A percentile compares a stretch with the other conserved stretches of the same genome.
phyloP scores from a whole-genome alignment of 2,888 invertebrate species.

The Dugesia japonica region DNA sequence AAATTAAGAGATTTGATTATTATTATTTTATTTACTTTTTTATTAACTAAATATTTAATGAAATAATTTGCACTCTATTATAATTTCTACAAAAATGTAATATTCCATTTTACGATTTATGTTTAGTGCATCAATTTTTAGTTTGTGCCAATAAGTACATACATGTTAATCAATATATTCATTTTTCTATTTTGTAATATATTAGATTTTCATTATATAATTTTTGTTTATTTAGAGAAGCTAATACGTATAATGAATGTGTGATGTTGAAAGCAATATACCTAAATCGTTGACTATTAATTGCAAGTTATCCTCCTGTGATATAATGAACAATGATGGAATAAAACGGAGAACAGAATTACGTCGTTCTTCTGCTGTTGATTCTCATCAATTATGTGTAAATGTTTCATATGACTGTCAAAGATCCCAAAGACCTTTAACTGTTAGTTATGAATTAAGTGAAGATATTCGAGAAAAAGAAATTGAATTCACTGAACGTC shows the following conservation, averaged over 20 bases:
- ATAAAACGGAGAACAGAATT: neutral
- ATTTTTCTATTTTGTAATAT: no score
- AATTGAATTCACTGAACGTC: conserved; percentile 27
- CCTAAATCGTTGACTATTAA: neutral
- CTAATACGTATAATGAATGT: neutral
- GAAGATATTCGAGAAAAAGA: conserved; percentile 29
- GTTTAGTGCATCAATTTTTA: no score
- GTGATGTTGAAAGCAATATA: no score
- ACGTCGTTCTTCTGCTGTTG: neutral
- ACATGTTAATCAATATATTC: no score
- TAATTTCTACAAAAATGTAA: no score
- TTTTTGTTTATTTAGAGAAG: neutral
- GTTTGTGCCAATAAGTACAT: no score
- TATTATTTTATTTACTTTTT: no score
- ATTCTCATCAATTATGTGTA: neutral
- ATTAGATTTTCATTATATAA: neutral
- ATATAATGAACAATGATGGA: neutral
- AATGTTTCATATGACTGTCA: neutral
- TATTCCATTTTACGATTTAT: no score
- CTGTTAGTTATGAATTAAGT: conserved; percentile 25
- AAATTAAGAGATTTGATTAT: no score
- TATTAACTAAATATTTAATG: no score
- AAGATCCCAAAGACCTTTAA: neutral
- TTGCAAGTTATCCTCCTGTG: neutral
- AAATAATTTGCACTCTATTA: no score